Evolutionary conservation across 2,888 invertebrate species (phyloP).

Genomic region (Nephrotoma appendiculata): DNA sequence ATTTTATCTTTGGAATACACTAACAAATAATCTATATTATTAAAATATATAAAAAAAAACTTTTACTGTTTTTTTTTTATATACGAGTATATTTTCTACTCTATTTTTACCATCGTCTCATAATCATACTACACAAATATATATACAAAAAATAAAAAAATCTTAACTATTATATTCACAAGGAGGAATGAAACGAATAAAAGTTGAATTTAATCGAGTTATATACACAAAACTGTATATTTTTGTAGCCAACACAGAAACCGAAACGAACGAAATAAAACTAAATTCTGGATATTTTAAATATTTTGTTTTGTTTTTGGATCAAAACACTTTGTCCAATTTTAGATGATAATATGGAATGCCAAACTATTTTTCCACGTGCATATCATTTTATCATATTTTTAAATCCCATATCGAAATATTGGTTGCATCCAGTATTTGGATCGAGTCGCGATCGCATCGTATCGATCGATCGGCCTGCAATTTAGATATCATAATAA

Average conservation of each 20-base stretch:
- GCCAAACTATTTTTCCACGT: neutral
- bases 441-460: neutral
- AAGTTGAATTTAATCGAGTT: neutral
- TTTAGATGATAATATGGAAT: neutral
- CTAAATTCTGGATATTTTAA: neutral
- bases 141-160: neutral
- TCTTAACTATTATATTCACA: neutral
- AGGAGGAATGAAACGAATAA: neutral
- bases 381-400: neutral
- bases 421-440: neutral
- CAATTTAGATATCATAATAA: neutral
- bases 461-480: neutral
- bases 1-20: neutral
- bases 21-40: neutral
- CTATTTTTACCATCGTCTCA: neutral
- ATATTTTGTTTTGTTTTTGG: neutral
- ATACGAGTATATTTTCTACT: neutral
- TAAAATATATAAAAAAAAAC: neutral
- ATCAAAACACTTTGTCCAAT: neutral
- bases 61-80: neutral
- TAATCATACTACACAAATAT: neutral
- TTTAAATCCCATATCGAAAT: neutral
- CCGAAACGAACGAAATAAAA: neutral
- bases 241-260: neutral
- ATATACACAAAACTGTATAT: neutral